Base-by-base conservation (phyloP, 2,888 invertebrate species). In the Lamproptera curius region DNA sequence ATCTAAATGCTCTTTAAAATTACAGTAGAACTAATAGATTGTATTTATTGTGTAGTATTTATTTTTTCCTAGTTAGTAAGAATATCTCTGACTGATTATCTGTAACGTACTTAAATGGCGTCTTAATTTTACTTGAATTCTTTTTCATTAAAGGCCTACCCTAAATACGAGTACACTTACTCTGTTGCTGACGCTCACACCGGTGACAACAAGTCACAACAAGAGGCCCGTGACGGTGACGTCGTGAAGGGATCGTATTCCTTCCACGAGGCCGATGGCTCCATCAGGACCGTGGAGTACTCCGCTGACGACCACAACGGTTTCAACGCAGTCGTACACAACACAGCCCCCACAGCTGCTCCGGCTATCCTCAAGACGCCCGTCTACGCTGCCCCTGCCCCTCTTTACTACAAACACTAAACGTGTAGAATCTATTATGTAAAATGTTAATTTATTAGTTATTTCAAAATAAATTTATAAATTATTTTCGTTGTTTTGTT, bases 181-280 rank as follows among this genome's bases (percentile, higher is more conserved):
- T 89, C 90, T 16, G 90, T 89, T 9, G 82, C 89, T 48, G 90
- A 90, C 57, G 81, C 80, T 16, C 90, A 90, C 67, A 85, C 89
- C 57, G 91, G 90, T 26, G 90, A 90, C 78, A 88, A 89, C 74
- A 90, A 90, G 79, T 88, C 89, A 54, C 90, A 90, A 69, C 76
- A 84, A 40, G 90, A 90, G 73, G 77, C 81, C 67, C 84, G 88
- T 61, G 89, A 90, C 72, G 92, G 91, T 3, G 89, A 91, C 63
- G 89, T 84, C 42, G 92, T 92, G 56, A 88, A 90, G 64, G 91
- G 91, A 51, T 70, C 57, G 61, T 83, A 84, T 76, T 73, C 78
- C 10, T 70, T 84, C 45, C 43, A 74, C 41, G 82, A 84, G 67
- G 85, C 89, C 48, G 89, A 89, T 61, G 89, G 89, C 60, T 89